Conservation (phyloP, 2,113 vertebrate genomes). For the Struthidea cinerea region DNA sequence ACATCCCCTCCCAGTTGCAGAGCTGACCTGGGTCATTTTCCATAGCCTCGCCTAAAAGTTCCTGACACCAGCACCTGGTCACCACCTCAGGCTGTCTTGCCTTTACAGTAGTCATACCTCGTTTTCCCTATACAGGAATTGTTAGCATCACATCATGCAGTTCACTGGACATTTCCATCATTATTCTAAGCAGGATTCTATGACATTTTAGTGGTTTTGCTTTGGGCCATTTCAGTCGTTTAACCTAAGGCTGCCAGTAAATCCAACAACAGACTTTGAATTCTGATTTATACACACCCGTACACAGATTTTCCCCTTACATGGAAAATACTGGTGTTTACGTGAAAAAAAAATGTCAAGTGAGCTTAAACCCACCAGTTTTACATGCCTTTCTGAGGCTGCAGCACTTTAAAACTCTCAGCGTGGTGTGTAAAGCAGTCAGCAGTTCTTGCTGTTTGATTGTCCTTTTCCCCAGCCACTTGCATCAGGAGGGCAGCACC, state of each 20-base stretch:
- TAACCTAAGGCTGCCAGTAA: not conserved
- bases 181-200: not conserved
- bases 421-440: not conserved
- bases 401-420: not conserved
- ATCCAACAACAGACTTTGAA: not conserved
- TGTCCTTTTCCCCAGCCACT: not conserved
- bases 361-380: not conserved
- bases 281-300: not conserved
- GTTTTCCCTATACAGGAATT: not conserved
- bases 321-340: not conserved
- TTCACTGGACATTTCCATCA: not conserved
- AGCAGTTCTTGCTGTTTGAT: not conserved
- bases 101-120: not conserved
- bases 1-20: not conserved
- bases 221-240: not conserved
- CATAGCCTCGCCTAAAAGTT: not conserved
- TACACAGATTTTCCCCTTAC: not conserved
- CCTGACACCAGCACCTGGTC: not conserved
- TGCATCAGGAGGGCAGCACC: not conserved
- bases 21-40: not conserved
- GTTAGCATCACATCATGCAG: not conserved
- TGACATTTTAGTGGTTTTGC: not conserved
- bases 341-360: not conserved
- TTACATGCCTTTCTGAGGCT: not conserved
- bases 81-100: not conserved